Evolutionary conservation across 2,888 invertebrate species (phyloP).

Genomic region (Clunio marinus): DNA sequence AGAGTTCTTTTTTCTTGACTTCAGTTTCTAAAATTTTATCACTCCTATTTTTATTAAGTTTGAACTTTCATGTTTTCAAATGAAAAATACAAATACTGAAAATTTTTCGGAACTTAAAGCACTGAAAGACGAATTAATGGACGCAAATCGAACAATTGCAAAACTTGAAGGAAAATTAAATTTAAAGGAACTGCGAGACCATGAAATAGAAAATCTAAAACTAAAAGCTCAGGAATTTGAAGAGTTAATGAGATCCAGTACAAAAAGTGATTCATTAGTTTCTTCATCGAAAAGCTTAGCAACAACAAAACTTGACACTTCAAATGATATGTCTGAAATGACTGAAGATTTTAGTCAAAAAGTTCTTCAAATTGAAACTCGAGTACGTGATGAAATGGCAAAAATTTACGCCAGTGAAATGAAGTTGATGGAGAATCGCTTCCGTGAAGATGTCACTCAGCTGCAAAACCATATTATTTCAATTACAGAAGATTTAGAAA

Average conservation of each 20-base stretch:
- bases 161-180: slow-evolving; percentile 48
- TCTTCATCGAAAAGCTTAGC: slow-evolving; percentile 34
- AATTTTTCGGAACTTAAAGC: slow-evolving; percentile 45
- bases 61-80: slow-evolving; percentile 48
- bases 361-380: slow-evolving; percentile 51
- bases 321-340: slow-evolving; percentile 50
- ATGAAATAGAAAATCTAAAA: slow-evolving; percentile 58
- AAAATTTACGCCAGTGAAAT: slow-evolving; percentile 61
- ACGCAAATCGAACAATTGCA: slow-evolving; percentile 43
- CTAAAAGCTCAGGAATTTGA: slow-evolving; percentile 63
- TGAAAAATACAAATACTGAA: slow-evolving; percentile 45
- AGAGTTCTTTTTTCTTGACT: no score
- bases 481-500: slow-evolving; percentile 46
- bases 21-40: background rate
- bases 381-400: slow-evolving; percentile 64
- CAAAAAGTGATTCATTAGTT: slow-evolving; percentile 46
- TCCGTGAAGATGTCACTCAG: slow-evolving; percentile 50
- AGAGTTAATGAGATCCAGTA: slow-evolving; percentile 57
- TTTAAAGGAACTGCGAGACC: slow-evolving; percentile 57
- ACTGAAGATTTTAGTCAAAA: slow-evolving; percentile 45
- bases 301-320: slow-evolving; percentile 47
- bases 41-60: slow-evolving; percentile 43
- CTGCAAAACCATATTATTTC: slow-evolving; percentile 44
- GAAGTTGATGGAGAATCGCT: slow-evolving; percentile 55
- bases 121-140: slow-evolving; percentile 40